Evolutionary conservation across 2,113 vertebrate genomes (phyloP).

Genomic region (Formicarius rufipectus): DNA sequence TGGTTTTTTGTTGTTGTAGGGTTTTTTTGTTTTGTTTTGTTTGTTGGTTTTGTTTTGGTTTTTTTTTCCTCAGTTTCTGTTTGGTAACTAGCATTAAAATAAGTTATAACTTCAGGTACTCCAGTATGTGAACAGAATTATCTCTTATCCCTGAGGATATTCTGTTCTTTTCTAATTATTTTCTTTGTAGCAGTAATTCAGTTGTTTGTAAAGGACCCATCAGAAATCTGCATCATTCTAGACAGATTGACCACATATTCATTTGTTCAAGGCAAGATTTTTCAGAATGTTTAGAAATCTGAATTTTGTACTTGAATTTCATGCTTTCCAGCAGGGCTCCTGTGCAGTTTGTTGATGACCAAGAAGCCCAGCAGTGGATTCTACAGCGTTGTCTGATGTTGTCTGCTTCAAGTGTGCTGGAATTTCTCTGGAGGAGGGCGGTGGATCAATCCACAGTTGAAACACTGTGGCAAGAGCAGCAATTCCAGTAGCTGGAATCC

Average conservation of each 20-base stretch:
- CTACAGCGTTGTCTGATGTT: not conserved
- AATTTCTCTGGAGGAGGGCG: not conserved
- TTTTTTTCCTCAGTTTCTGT: not conserved
- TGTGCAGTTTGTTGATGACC: not conserved
- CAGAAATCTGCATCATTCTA: not conserved
- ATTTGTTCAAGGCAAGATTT: not conserved
- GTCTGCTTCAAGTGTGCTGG: not conserved
- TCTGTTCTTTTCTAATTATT: not conserved
- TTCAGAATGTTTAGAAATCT: not conserved
- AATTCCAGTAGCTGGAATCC: not conserved
- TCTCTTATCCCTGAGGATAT: not conserved
- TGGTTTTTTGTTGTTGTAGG: no score
- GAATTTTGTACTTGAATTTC: not conserved
- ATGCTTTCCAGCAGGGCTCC: not conserved
- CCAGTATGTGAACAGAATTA: not conserved
- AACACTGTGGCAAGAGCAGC: not conserved
- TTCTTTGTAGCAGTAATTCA: not conserved
- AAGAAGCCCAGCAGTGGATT: not conserved
- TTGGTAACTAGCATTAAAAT: not conserved
- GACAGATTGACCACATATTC: not conserved
- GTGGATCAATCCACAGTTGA: not conserved
- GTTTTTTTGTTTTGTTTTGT: no score
- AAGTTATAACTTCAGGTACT: not conserved
- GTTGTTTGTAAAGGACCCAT: not conserved
- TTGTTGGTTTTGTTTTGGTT: not conserved